Base-by-base conservation (phyloP, 2,888 invertebrate species). In the Cryptocheilus praepositus region DNA sequence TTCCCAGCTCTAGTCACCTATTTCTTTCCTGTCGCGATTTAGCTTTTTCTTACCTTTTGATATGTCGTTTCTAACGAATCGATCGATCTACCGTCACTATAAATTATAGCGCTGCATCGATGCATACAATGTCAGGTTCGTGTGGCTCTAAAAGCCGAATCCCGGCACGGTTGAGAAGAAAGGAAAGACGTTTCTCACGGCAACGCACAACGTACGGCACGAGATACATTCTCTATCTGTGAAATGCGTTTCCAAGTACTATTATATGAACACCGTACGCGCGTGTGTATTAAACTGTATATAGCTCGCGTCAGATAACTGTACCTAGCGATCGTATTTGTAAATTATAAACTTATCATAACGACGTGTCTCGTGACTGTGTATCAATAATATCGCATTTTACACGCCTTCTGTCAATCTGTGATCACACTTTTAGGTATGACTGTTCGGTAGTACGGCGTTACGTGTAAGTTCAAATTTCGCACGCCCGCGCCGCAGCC, bases 361-460 rank as follows among this genome's bases (percentile, higher is more conserved):
- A 64, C 51, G 45, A 55, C 60, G 68, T 78, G 65, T 72, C 56
- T 71, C 63, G 46, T 72, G 75, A 78, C 75, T 75, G 71, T 70
- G 63, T 71, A 72, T 79, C 66, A 73, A 60, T 77, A 73, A 79
- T 73, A 63, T 73, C 63, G 79, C 74, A 79, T 74, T 76, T 78
- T 82, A 84, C 80, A 83, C 76, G 87, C 87, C 86, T 87, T 87
- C 83, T 86, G 85, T 85, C 82, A 83, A 85, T 83, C 87, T 87
- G 87, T 86, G 86, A 87, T 87, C 81, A 83, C 75, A 77, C 72
- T 82, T 79, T 79, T 82, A 81, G 77, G 77, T 83, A 83, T 77
- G 81, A 72, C 70, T 79, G 73, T 81, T 58, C 60, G 60, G 60
- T 54, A 61, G 13, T 11, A 45, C 45, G 28, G n/a, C 3, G 36